These are phyloP conservation scores for Craterocephalus amniculus DNA, from an alignment of 2,797 vertebrate species.

Conservation along the genomic window DNA sequence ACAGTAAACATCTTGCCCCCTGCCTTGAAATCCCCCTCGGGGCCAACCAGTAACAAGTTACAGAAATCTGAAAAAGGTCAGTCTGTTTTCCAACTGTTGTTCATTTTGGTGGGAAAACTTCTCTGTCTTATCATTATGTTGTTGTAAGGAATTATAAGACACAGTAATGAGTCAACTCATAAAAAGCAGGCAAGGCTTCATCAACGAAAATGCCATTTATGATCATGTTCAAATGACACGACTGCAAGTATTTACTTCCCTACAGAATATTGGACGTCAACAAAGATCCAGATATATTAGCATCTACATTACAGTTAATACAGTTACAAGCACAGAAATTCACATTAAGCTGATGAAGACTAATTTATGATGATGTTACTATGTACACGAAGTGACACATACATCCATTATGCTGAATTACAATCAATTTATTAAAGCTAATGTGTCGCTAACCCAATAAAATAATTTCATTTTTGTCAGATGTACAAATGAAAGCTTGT, in stretches of 20 bases:
- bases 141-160: conserved; percentile 4
- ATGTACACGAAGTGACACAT: conserved; percentile 27
- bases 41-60: conserved; percentile 54
- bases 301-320: neutral
- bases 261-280: neutral
- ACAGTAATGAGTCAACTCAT: conserved; percentile 7
- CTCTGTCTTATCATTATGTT: conserved; percentile 12
- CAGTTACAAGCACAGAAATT: neutral
- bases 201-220: neutral
- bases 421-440: conserved; percentile 59
- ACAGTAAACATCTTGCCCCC: conserved; percentile 68
- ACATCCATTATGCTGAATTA: conserved; percentile 53
- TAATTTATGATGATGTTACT: conserved; percentile 12
- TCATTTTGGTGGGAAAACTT: conserved; percentile 19
- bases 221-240: neutral
- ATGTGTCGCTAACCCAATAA: conserved; percentile 46
- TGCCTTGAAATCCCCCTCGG: conserved; percentile 45
- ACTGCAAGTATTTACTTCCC: neutral
- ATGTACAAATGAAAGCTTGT: conserved; percentile 60
- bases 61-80: conserved; percentile 58
- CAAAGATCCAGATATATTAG: neutral
- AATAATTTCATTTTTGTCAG: conserved; percentile 40
- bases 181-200: neutral
- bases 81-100: conserved; percentile 32
- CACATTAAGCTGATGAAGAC: neutral